Evolutionary conservation across 2,797 vertebrate species (phyloP), one percentile per base, ranked within the genome.

Genomic region (Corythornis leucogaster): DNA sequence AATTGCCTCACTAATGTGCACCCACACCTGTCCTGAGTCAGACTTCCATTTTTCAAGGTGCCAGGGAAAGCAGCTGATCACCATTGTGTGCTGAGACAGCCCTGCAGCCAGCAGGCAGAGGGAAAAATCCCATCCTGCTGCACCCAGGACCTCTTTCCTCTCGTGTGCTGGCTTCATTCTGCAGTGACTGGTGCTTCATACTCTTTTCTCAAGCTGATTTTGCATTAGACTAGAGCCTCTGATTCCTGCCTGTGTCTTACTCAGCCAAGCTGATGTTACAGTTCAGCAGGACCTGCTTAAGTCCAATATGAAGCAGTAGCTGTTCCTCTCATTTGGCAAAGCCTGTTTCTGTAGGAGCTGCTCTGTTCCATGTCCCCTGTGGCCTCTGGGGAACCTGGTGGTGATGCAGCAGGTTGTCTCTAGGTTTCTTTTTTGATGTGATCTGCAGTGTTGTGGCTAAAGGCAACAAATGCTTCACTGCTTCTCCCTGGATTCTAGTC

Each of bases 1-100:
- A 97, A 97, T 97, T 97, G 94, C 95, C 91, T 96, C 88, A 51
- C 94, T 97, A 97, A 97, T 96, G 94, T 94, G 87, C 61, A 91
- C 87, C 63, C 94, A 95, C 96, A 97, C 96, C 96, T 97, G 96
- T 96, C 95, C 91, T 87, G 93, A 94, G 84, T 91, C 80, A 63
- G 83, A 3, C 62, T 79, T 74, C 73, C 75, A 93, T 97, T 97
- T 97, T 95, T 97, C 95, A 96, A 90, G 40, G 62, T 93, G 91
- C 86, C 69, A 85, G 43, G 42, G 69, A 48, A 90, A 93, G 84
- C 87, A 93, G 87, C 92, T 92, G 92, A 96, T 90, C 48, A 66
- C 59, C 28, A 33, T 80, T 74, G 59, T 83, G 45, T 59, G 16
- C 64, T 89, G 77, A 79, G 87, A 89, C 76, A 77, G 87, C 88